Conservation (phyloP, 2,113 vertebrate species). For the Apteryx mantelli region DNA sequence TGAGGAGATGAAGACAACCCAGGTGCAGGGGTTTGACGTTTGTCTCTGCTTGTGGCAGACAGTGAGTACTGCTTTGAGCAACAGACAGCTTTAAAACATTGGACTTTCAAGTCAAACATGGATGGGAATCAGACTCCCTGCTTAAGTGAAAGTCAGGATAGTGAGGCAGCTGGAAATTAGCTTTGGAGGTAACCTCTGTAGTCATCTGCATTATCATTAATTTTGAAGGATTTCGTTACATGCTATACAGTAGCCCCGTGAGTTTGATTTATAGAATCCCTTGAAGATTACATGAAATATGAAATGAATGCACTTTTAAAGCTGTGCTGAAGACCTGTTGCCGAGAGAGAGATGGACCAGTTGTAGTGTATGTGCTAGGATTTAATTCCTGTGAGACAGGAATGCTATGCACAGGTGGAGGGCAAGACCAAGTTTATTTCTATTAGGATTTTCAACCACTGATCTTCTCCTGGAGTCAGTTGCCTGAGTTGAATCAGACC, state of each 20-base stretch:
- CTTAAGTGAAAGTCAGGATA: neutral
- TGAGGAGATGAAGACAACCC: neutral
- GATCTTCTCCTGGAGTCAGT: neutral
- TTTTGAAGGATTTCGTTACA: neutral
- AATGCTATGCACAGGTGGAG: neutral
- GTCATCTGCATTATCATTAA: neutral
- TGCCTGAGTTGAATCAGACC: neutral
- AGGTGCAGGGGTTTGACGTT: neutral
- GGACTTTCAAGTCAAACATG: neutral
- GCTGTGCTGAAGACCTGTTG: neutral
- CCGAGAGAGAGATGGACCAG: neutral
- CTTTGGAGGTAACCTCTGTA: neutral
- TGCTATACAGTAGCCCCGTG: neutral
- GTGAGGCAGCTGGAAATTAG: neutral
- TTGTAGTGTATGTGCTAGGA: neutral
- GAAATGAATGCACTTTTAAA: neutral
- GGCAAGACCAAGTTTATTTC: neutral
- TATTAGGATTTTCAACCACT: neutral
- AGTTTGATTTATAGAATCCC: neutral
- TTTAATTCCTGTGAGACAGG: neutral
- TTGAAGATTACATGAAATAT: neutral
- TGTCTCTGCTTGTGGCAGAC: conserved; percentile 15
- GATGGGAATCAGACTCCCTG: neutral
- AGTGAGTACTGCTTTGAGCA: neutral
- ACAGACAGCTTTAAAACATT: neutral